Evolutionary conservation across 2,888 invertebrate species (phyloP), one percentile per base, ranked within the genome.

Genomic region (Heteromurus nitidus): DNA sequence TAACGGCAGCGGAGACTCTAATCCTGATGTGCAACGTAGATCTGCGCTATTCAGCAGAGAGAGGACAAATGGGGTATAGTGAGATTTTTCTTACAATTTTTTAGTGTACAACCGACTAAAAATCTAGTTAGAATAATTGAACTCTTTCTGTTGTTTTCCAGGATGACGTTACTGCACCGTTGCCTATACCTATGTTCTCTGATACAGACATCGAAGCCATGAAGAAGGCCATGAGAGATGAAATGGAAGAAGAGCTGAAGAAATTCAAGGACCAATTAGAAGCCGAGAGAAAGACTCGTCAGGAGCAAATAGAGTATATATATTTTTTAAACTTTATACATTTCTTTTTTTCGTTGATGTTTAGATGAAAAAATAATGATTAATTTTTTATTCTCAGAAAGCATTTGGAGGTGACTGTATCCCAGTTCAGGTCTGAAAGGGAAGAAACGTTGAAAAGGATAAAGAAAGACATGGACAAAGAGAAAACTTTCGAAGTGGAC

Each of bases 211-310:
- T 69, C 22, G 55, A 44, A 9, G 53, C 60, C 0, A 62, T 73
- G 68, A 83, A 83, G 42, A 50, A 24, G 44, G 22, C 75, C 0
- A 79, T 86, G 50, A 79, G 83, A 76, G 88, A 88, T 88, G 87
- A 91, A 88, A 88, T 90, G 82, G 88, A 89, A 87, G 87, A 89
- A 86, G 87, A 90, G 9, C 79, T 91, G 2, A 89, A 90, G 0
- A 90, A 90, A 9, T 88, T 91, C 24, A 90, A 90, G 72, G 88
- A 89, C 0, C 91, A 91, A 81, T 87, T 91, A n/a, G 90, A 91
- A 47, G 30, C 74, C 68, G 90, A 90, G 68, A 89, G 90, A 0
- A 90, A 90, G 55, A 89, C 89, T 0, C 89, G 90, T 65, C 88
- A 91, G 24, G 82, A 73, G 5, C 82, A 85, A 64, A 79, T 87